Evolutionary conservation across 1,140 invertebrate genomes (phyloP).

Genomic region (Drosophila tsacasi): DNA sequence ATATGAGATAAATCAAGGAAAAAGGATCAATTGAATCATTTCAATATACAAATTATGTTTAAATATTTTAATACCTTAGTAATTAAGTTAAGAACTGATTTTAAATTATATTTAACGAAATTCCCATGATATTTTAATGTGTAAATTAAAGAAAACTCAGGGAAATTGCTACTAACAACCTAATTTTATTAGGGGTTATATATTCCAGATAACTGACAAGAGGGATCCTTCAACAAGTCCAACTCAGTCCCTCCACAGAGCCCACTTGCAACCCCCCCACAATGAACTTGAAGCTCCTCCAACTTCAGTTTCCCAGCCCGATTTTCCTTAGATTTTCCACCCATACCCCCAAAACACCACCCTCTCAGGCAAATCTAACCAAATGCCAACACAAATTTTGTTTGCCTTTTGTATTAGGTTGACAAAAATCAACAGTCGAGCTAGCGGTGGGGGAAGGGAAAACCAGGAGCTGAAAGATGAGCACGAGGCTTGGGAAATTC

Average conservation of each 20-base stretch:
- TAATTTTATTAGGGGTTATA: neutral
- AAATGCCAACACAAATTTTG: constrained; percentile 80
- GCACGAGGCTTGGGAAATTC: constrained; percentile 3
- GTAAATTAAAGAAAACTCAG: neutral
- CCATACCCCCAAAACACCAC: neutral
- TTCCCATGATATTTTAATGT: neutral
- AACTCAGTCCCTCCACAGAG: constrained; percentile 20
- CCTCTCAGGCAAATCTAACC: constrained; percentile 63
- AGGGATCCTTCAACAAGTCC: constrained; percentile 34
- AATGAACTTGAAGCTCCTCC: too few relatives aligned
- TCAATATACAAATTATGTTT: too few relatives aligned
- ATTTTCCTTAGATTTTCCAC: constrained; percentile 1
- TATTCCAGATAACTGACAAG: neutral
- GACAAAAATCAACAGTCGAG: constrained; percentile 76
- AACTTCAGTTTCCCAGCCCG: constrained; percentile 6
- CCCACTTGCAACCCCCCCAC: constrained; percentile 28
- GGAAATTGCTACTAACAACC: neutral
- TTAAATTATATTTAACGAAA: too few relatives aligned
- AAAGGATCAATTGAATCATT: too few relatives aligned
- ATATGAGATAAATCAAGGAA: too few relatives aligned
- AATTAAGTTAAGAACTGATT: neutral
- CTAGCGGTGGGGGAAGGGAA: neutral
- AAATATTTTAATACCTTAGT: neutral
- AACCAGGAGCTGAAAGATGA: constrained; percentile 12
- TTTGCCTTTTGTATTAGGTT: constrained; percentile 79